Evolutionary conservation across 37 sponge, comb jelly and placozoan genomes (phyloP), one percentile per base, ranked within the genome.

Genomic region (Axinella damicornis): DNA sequence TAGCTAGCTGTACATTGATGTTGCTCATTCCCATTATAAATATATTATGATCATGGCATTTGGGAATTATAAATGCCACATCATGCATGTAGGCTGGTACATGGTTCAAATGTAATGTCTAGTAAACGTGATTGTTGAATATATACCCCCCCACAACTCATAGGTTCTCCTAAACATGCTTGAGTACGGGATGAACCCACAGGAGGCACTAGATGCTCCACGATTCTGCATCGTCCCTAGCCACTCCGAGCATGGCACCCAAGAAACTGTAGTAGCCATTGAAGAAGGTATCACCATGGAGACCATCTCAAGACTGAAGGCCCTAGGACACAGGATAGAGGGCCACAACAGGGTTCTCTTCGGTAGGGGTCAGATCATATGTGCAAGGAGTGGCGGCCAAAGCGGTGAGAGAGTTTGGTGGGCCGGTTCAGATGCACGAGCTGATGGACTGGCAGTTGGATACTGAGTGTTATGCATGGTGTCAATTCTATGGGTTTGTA

Each of bases 141-240:
- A n/a, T n/a, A n/a, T n/a, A n/a, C n/a, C n/a, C n/a, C n/a, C n/a
- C n/a, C n/a, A n/a, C n/a, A n/a, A n/a, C n/a, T 46, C 46, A 46
- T 57, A 95, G 95, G 95, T 95, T 13, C 69, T 95, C 30, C 68
- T 95, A 41, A 95, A 95, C 71, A 95, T 95, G 95, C 80, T 95
- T 6, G 95, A 95, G 65, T 91, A 80, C 53, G 83, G 81, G 30
- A 95, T 95, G 95, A 85, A 95, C 80, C 95, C 95, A 16, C 95
- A 95, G 41, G 62, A 77, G 34, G 95, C 95, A 20, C 69, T 95
- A 60, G 93, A 95, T 63, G 86, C 82, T 18, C 86, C 95, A 1
- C 55, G 95, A 31, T 83, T 95, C 65, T 95, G 93, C 65, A 77
- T 95, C 27, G 70, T 83, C 2, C 58, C 77, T 14, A 22, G 77